Evolutionary conservation across 2,113 vertebrate genomes (phyloP).

Genomic region (Saccopteryx bilineata): DNA sequence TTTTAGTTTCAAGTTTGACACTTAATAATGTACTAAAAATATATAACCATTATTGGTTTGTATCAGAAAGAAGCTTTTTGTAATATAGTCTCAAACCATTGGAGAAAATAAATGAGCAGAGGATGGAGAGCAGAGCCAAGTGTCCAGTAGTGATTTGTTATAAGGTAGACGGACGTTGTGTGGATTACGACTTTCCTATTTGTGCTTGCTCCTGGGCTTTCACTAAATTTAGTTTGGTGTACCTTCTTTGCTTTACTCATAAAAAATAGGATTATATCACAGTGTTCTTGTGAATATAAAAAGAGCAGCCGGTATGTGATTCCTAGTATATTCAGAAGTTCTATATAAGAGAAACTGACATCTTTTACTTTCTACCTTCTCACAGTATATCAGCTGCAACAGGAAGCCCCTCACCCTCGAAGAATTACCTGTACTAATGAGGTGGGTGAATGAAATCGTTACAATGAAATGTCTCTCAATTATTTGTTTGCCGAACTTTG

Average conservation of each 20-base stretch:
- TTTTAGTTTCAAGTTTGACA: slow-evolving; percentile 47
- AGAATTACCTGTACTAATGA: slow-evolving; percentile 90
- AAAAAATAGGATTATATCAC: not conserved
- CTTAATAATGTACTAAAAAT: slow-evolving; percentile 27
- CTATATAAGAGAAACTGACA: slow-evolving; percentile 70
- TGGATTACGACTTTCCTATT: slow-evolving; percentile 60
- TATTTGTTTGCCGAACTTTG: slow-evolving; percentile 4
- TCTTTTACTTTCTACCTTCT: slow-evolving; percentile 82
- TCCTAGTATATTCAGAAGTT: slow-evolving; percentile 6
- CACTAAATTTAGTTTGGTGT: slow-evolving; percentile 35
- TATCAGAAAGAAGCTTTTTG: slow-evolving; percentile 36
- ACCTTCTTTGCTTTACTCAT: slow-evolving; percentile 43
- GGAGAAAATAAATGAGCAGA: slow-evolving; percentile 3
- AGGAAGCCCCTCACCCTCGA: slow-evolving; percentile 93
- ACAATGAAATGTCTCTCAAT: not conserved
- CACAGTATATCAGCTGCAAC: slow-evolving; percentile 91
- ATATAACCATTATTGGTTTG: slow-evolving; percentile 39
- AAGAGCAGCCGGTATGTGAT: slow-evolving; percentile 19
- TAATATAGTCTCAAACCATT: not conserved
- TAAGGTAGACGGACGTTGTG: slow-evolving; percentile 33
- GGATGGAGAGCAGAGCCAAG: not conserved
- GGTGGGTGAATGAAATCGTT: slow-evolving; percentile 84
- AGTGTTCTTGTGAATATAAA: slow-evolving; percentile 37
- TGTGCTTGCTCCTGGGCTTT: not conserved
- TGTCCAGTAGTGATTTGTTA: not conserved